Base-by-base conservation (phyloP, 2,113 vertebrate species). In the Aphyosemion australe region DNA sequence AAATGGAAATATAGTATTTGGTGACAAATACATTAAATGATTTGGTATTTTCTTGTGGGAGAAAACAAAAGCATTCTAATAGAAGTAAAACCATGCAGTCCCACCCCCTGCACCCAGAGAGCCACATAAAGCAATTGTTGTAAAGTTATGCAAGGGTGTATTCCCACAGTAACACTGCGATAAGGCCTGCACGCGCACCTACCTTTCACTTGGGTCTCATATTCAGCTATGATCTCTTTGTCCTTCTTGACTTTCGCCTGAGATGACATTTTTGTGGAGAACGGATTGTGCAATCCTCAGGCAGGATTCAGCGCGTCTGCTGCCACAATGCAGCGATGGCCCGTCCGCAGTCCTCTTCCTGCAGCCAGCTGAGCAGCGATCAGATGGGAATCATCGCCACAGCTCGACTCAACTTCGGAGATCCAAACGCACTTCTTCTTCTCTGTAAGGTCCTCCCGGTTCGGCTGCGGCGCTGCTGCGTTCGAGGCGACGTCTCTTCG, bases 161-260 rank as follows among this genome's bases (percentile, higher is more conserved):
- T 61, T 51, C 61, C 74, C 72, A 64, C 51, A 52, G 65, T 26
- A 68, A 79, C 64, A 80, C 72, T 50, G 46, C 9, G 66, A n/a
- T 9, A 49, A 31, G 78, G 69, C 75, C 80, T 67, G 73, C 58
- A 21, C 63, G 79, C 61, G 46, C 16, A 82, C 95, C 87, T 61
- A 96, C 95, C 95, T 95, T 96, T 96, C 65, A 96, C 94, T 93
- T 98, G 96, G 72, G 95, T 95, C 89, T 98, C 96, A 91, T 98
- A 98, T 78, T 98, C 96, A 0, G 94, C 93, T 61, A 96, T 97
- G 88, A 98, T 98, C 90, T 98, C 96, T 94, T 98, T 98, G 94
- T 98, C 96, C 92, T 98, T 98, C 95, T 95, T 98, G 90, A 94
- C 94, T 94, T 93, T 96, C 75, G 93, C 92, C 83, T 96, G 95